Conservation (phyloP, 2,888 invertebrate species). For the Rhorus exstirpatorius region DNA sequence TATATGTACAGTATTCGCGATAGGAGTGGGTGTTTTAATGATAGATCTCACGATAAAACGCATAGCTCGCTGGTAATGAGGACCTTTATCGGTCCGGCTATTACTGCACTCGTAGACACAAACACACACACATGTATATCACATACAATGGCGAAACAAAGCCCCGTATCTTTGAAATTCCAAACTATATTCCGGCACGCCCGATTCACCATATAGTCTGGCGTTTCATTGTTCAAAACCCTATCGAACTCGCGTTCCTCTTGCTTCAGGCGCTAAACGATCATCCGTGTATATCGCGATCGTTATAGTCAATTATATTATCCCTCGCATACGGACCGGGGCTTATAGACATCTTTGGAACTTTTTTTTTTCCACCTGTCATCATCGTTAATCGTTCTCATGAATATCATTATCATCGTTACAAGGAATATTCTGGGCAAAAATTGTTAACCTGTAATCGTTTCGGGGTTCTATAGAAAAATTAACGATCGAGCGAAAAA, state of each 20-base stretch:
- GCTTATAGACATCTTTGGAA: not conserved
- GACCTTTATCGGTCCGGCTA: constrained; percentile 45
- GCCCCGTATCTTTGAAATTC: constrained; percentile 65
- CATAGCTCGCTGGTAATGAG: constrained; percentile 65
- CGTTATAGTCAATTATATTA: constrained; percentile 46
- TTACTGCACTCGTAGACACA: constrained; percentile 24
- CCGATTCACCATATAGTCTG: constrained; percentile 57
- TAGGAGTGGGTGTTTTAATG: constrained; percentile 70
- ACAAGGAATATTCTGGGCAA: too few relatives aligned
- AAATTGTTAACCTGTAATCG: too few relatives aligned
- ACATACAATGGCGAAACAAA: constrained; percentile 67
- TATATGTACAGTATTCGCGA: constrained; percentile 9
- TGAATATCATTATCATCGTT: too few relatives aligned
- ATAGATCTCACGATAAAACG: constrained; percentile 70
- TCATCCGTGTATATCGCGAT: constrained; percentile 54
- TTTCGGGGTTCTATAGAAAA: too few relatives aligned
- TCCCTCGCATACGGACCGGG: not conserved
- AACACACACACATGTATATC: constrained; percentile 20
- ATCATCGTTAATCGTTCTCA: too few relatives aligned
- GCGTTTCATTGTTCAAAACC: constrained; percentile 61
- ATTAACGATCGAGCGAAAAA: too few relatives aligned
- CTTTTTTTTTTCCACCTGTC: too few relatives aligned
- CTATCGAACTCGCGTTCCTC: constrained; percentile 27
- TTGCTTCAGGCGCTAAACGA: constrained; percentile 41
- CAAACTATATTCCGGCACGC: constrained; percentile 66